Conservation (phyloP, 2,113 vertebrate species). For the Lasiurus cinereus region DNA sequence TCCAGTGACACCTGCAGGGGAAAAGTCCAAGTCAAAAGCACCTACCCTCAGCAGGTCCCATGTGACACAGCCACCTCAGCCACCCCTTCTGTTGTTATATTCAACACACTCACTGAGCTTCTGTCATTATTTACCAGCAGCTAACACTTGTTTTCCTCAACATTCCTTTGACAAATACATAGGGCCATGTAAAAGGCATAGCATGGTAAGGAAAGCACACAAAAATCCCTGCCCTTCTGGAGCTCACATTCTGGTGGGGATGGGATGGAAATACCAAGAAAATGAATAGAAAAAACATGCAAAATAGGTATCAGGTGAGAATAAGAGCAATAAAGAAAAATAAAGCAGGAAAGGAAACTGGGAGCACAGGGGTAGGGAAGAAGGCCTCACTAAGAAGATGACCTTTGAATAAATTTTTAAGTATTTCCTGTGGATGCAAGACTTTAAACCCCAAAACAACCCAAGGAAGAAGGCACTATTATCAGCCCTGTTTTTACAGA, state of each 20-base stretch:
- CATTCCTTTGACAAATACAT: not conserved
- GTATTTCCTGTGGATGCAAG: not conserved
- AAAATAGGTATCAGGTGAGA: slow-evolving; percentile 5
- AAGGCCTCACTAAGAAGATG: not conserved
- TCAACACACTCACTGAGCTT: not conserved
- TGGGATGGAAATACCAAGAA: not conserved
- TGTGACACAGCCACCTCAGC: not conserved
- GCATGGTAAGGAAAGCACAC: not conserved
- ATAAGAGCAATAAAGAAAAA: not conserved
- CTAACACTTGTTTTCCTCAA: not conserved
- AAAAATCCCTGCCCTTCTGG: not conserved
- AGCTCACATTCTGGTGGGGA: not conserved
- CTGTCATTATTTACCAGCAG: not conserved
- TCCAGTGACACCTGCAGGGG: slow-evolving; percentile 90
- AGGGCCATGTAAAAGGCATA: not conserved
- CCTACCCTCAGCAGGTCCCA: not conserved
- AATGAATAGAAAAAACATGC: not conserved
- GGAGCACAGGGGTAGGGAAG: not conserved
- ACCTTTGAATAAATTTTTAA: not conserved
- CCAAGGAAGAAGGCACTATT: not conserved
- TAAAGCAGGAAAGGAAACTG: not conserved
- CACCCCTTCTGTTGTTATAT: not conserved
- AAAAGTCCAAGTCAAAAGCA: slow-evolving; percentile 57
- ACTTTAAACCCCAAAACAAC: not conserved
- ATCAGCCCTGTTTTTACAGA: slow-evolving; percentile 25